phyloP scores from a whole-genome alignment of 2,113 vertebrate species.

The Oceanites oceanicus region DNA sequence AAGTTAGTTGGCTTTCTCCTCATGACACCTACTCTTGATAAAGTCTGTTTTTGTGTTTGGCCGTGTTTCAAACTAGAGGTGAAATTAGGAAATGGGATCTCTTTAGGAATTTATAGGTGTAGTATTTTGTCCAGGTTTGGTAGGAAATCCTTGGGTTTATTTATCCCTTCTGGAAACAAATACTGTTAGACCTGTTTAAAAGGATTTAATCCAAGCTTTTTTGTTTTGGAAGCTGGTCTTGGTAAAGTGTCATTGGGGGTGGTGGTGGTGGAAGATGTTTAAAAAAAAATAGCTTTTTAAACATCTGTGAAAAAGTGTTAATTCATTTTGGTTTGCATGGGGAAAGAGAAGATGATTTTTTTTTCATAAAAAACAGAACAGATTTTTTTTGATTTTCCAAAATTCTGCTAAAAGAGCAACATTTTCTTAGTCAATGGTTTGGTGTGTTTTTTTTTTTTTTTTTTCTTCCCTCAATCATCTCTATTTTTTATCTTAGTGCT shows the following conservation, averaged over 20 bases:
- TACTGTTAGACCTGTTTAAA: background rate
- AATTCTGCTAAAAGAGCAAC: background rate
- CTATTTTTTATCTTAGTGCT: background rate
- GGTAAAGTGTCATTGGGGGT: background rate
- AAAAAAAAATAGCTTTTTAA: background rate
- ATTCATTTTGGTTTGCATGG: background rate
- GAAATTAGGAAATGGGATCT: background rate
- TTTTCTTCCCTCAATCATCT: background rate
- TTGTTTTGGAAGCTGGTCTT: background rate
- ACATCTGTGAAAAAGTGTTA: background rate
- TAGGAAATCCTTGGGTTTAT: background rate
- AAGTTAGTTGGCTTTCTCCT: background rate
- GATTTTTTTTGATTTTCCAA: background rate
- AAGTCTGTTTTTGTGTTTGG: background rate
- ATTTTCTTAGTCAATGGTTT: background rate
- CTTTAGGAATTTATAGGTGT: background rate
- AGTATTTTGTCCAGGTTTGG: background rate
- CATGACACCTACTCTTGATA: background rate
- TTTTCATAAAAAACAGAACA: background rate
- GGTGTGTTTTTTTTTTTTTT: too few species aligned
- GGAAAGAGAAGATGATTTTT: background rate
- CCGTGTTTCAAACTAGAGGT: background rate
- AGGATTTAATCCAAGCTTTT: background rate
- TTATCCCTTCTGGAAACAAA: background rate
- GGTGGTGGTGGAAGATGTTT: too few species aligned